A percentile compares a stretch with the other conserved stretches of the same genome.
Conservation (phyloP, 2,888 invertebrate species). For the Drosophila glabriapex region DNA sequence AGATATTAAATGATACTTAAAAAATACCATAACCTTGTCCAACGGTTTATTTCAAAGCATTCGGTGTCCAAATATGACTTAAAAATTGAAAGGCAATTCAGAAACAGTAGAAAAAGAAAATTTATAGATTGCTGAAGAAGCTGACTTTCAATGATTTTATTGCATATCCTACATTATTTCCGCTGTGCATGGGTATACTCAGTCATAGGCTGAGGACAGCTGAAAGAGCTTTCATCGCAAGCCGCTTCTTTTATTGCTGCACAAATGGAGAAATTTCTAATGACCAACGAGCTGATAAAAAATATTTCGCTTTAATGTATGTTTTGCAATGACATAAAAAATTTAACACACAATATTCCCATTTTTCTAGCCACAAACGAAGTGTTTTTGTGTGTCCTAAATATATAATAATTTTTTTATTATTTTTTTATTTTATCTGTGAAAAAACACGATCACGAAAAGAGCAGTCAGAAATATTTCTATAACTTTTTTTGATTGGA, state of each 20-base stretch:
- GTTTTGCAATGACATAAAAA: not conserved
- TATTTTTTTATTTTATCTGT: not conserved
- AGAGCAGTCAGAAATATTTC: not conserved
- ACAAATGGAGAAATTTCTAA: not conserved
- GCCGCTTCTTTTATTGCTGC: not conserved
- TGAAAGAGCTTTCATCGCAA: not conserved
- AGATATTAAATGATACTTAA: slow-evolving; percentile 44
- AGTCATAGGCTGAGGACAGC: not conserved
- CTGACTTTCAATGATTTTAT: not conserved
- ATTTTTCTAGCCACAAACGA: not conserved
- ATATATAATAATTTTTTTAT: not conserved
- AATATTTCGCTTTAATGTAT: not conserved
- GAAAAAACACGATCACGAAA: not conserved
- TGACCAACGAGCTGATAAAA: not conserved
- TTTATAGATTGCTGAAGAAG: not conserved
- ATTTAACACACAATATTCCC: not conserved
- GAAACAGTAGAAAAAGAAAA: not conserved
- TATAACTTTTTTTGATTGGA: not conserved
- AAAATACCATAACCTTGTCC: not conserved
- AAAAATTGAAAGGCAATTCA: not conserved
- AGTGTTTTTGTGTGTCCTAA: not conserved
- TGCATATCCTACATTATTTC: not conserved
- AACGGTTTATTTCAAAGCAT: slow-evolving; percentile 9
- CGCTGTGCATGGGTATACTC: not conserved
- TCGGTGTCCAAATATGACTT: not conserved